Percentiles rank a stretch among this genome's conserved stretches.
Conservation (phyloP, 2,888 invertebrate genomes). For the Xestoiulus laeticollis region DNA sequence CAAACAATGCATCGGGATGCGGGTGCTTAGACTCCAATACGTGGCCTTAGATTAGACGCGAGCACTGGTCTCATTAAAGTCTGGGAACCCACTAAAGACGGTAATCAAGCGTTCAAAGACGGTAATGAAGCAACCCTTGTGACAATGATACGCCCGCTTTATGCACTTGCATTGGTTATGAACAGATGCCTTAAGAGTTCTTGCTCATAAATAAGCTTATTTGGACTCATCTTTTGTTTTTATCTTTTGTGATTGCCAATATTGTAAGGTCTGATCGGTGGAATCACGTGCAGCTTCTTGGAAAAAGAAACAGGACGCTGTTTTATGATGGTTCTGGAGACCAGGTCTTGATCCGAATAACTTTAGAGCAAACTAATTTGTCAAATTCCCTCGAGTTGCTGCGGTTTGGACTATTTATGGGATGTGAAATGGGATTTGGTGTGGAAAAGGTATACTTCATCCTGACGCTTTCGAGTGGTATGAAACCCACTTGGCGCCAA, state of each 20-base stretch:
- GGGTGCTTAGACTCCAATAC: background rate
- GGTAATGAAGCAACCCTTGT: background rate
- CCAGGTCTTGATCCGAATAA: background rate
- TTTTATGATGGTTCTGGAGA: background rate
- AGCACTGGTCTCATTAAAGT: slow-evolving; percentile 10
- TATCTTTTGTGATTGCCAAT: background rate
- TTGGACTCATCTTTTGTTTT: background rate
- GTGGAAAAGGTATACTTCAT: background rate
- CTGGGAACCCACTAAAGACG: slow-evolving; percentile 7
- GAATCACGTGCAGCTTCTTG: background rate
- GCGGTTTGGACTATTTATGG: slow-evolving; percentile 5
- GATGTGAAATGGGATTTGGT: background rate
- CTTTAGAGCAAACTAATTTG: background rate
- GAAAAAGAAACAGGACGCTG: background rate
- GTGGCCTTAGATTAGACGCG: background rate
- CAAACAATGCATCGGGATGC: background rate
- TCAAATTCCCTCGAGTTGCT: background rate
- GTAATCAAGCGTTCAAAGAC: slow-evolving; percentile 29
- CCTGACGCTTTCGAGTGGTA: background rate
- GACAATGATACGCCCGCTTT: background rate
- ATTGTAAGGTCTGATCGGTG: background rate
- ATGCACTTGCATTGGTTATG: slow-evolving; percentile 27
- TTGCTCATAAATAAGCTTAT: background rate
- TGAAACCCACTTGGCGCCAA: slow-evolving; percentile 23
- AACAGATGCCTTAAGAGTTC: background rate